Conservation (phyloP, 64 coral and sea anemone genomes). For the Platygyra sinensis region DNA sequence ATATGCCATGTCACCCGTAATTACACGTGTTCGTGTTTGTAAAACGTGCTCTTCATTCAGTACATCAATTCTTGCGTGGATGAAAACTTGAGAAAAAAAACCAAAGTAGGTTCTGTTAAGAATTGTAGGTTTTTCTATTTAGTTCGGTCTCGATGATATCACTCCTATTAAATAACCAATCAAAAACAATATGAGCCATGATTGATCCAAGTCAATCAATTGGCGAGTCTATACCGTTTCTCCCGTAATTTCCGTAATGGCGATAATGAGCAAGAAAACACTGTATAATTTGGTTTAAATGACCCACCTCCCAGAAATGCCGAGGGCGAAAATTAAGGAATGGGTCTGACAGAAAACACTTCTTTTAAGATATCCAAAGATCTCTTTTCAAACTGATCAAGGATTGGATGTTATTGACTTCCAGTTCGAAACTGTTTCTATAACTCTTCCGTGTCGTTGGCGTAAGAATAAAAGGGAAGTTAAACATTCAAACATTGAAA, state of each 20-base stretch:
- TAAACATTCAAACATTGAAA: not conserved
- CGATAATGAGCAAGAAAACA: slow-evolving; percentile 22
- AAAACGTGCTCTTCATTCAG: not conserved
- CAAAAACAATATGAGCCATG: too few species aligned
- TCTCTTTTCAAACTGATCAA: too few species aligned
- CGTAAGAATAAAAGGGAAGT: too few species aligned
- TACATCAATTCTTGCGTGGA: not conserved
- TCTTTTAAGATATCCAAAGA: not conserved
- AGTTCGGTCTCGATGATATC: too few species aligned
- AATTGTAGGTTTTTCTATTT: too few species aligned
- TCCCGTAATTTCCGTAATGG: slow-evolving; percentile 17
- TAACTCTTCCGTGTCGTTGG: too few species aligned
- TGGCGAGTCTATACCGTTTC: slow-evolving; percentile 8
- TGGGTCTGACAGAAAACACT: not conserved
- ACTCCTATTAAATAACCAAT: too few species aligned
- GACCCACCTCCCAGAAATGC: not conserved
- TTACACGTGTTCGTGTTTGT: not conserved
- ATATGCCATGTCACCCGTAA: not conserved
- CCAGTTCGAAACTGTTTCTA: too few species aligned
- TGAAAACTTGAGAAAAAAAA: too few species aligned
- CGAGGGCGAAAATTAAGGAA: not conserved
- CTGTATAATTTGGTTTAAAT: slow-evolving; percentile 9
- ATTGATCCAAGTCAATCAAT: not conserved
- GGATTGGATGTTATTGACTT: too few species aligned
- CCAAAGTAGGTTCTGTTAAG: too few species aligned